These are phyloP conservation scores for Delia radicum DNA, from an alignment of 1,140 invertebrate species.

Conservation along the genomic window DNA sequence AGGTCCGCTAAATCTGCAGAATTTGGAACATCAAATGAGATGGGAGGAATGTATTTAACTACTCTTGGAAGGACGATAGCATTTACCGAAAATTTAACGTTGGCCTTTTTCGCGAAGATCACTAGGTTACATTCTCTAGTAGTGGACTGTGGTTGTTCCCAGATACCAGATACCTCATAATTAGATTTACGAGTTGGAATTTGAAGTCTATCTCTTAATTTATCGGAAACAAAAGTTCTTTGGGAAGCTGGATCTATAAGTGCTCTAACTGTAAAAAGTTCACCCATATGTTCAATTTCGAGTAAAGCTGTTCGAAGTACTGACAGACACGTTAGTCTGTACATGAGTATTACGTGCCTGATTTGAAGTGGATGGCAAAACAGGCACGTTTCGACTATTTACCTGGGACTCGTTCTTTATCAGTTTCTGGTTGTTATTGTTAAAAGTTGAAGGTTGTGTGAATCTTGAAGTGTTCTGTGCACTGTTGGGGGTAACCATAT, in stretches of 20 bases:
- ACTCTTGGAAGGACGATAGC: not conserved
- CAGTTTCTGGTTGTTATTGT: too few species aligned
- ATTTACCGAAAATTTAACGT: not conserved
- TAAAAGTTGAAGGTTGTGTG: too few species aligned
- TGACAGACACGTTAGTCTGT: too few species aligned
- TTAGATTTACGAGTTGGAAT: too few species aligned
- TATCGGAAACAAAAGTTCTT: not conserved
- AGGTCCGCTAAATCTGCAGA: not conserved
- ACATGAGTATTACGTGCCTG: too few species aligned
- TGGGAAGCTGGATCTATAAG: not conserved
- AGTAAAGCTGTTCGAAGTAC: not conserved
- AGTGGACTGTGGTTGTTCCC: not conserved
- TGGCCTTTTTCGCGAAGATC: not conserved
- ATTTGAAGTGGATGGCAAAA: too few species aligned
- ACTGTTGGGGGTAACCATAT: too few species aligned
- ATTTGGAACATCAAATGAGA: not conserved
- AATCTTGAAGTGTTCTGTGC: too few species aligned
- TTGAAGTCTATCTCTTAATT: not conserved
- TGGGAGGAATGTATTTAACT: not conserved
- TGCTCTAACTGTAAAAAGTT: not conserved
- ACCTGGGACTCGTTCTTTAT: too few species aligned
- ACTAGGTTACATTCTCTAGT: not conserved
- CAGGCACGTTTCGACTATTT: too few species aligned
- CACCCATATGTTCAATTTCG: not conserved
- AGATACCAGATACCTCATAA: not conserved